Percentiles rank a stretch among this genome's conserved stretches.
Conservation (phyloP, 2,113 vertebrate genomes). For the Microtus ochrogaster region DNA sequence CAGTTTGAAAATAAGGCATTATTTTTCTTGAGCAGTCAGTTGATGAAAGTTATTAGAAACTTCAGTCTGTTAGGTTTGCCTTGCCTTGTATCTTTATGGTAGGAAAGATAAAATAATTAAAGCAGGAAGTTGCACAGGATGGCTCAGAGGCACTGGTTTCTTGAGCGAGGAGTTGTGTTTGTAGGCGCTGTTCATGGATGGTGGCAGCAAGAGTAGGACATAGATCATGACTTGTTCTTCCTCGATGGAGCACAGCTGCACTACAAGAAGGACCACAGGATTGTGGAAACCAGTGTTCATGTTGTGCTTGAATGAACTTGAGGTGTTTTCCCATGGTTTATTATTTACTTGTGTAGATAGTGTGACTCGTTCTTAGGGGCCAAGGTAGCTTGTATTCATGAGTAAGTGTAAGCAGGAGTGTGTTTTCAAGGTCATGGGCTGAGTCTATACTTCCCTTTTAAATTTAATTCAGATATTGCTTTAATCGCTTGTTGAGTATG, state of each 20-base stretch:
- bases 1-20: conserved; percentile 8
- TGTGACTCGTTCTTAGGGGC: background rate
- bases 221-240: background rate
- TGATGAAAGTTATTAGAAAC: conserved; percentile 7
- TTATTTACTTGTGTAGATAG: conserved; percentile 9
- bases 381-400: background rate
- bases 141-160: conserved; percentile 22
- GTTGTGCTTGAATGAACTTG: conserved; percentile 5
- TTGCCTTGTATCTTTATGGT: conserved; percentile 14
- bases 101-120: conserved; percentile 45
- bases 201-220: background rate
- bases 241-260: background rate
- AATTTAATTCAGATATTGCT: conserved; percentile 30
- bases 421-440: conserved; percentile 37
- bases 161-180: conserved; percentile 36
- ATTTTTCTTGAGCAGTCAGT: conserved; percentile 21
- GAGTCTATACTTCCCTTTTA: conserved; percentile 16
- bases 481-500: background rate
- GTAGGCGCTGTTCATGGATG: background rate
- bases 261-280: background rate
- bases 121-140: background rate
- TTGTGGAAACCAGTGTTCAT: conserved; percentile 19
- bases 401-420: background rate
- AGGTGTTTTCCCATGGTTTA: conserved; percentile 29
- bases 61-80: conserved; percentile 30